These are phyloP conservation scores for Isaurus tuberculatus DNA, from an alignment of 92 coral and sea anemone genomes.

Conservation along the genomic window DNA sequence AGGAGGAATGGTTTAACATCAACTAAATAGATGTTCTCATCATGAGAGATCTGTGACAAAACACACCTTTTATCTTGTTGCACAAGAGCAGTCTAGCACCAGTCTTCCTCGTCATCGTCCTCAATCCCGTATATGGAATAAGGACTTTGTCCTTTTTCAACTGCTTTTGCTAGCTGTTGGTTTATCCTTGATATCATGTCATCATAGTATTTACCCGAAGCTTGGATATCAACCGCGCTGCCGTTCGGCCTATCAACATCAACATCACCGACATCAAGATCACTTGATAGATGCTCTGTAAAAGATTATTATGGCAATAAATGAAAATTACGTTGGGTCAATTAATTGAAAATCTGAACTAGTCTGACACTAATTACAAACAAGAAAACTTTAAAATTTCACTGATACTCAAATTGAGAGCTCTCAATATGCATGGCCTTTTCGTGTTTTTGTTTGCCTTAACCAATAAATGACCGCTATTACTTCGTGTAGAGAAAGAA, in stretches of 20 bases:
- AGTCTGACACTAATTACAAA: no score
- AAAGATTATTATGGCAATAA: no score
- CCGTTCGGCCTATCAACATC: constrained; percentile 19
- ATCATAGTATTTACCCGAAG: constrained; percentile 72
- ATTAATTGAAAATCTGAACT: no score
- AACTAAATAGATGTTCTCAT: background rate
- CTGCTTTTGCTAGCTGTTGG: constrained; percentile 84
- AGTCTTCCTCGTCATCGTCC: constrained; percentile 95
- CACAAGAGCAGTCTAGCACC: constrained; percentile 70
- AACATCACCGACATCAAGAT: constrained; percentile 16
- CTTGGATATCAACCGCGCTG: constrained; percentile 8
- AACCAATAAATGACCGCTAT: no score
- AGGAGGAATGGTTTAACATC: background rate
- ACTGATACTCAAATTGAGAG: no score
- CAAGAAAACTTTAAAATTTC: no score
- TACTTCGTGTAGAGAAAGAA: no score
- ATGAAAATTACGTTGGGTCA: background rate
- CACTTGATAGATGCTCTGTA: constrained; percentile 37
- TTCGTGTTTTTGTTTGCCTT: no score
- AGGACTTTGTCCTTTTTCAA: constrained; percentile 87
- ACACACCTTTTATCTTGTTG: background rate
- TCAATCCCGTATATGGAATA: constrained; percentile 92
- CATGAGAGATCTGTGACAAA: background rate
- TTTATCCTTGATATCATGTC: constrained; percentile 92
- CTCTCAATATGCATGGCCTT: no score